Conservation (phyloP, 2,888 invertebrate genomes). For the Andrena hattorfiana region DNA sequence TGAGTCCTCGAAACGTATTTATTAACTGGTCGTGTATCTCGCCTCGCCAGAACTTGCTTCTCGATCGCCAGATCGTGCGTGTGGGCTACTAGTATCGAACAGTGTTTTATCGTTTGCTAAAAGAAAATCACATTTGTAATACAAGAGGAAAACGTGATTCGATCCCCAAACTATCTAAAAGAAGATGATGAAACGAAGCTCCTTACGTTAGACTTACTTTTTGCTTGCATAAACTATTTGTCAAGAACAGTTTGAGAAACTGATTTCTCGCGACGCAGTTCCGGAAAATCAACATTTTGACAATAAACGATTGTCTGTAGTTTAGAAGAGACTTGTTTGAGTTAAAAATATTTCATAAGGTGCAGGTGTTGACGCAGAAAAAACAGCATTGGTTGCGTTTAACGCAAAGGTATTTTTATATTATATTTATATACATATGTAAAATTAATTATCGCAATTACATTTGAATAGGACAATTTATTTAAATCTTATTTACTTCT, state of each 20-base stretch:
- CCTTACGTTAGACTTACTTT: conserved; percentile 19
- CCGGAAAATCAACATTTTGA: conserved; percentile 18
- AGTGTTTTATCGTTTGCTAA: conserved; percentile 24
- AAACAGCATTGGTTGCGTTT: no score
- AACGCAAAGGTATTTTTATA: no score
- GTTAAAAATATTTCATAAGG: not conserved
- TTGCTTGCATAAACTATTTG: not conserved
- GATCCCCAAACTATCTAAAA: not conserved
- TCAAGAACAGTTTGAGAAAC: not conserved
- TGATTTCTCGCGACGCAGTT: conserved; percentile 1
- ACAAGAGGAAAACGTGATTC: no score
- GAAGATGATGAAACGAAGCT: not conserved
- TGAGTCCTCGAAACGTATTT: conserved; percentile 91
- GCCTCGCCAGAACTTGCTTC: conserved; percentile 11
- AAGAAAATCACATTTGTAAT: conserved; percentile 22
- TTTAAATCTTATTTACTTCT: no score
- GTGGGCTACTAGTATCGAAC: not conserved
- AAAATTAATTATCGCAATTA: no score
- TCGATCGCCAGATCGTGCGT: conserved; percentile 47
- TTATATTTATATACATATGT: no score
- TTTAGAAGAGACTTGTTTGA: not conserved
- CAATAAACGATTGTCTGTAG: conserved; percentile 2
- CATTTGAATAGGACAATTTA: no score
- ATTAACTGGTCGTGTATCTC: conserved; percentile 81
- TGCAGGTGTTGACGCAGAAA: no score